These are phyloP conservation scores for Bellardia bayeri DNA, from an alignment of 2,888 invertebrate species.

Conservation along the genomic window DNA sequence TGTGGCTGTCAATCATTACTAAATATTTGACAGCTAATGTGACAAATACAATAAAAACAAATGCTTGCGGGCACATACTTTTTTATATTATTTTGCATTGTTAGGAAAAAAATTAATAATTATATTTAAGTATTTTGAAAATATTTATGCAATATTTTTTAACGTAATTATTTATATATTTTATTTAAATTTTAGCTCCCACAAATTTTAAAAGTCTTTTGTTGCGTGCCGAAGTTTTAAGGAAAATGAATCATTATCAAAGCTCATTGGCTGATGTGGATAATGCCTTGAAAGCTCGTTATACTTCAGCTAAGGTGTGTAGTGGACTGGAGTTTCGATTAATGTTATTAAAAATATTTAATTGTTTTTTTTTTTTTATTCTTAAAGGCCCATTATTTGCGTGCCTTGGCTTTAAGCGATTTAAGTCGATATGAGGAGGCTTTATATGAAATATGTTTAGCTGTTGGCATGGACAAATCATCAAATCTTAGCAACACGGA, in stretches of 20 bases:
- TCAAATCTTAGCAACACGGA: conserved; percentile 82
- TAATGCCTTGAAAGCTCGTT: conserved; percentile 86
- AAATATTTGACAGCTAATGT: conserved; percentile 52
- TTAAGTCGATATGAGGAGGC: conserved; percentile 86
- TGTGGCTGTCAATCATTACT: conserved; percentile 64
- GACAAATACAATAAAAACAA: conserved; percentile 42
- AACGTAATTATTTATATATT: conserved; percentile 3
- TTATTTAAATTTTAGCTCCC: conserved; percentile 85
- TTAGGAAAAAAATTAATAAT: conserved; percentile 23
- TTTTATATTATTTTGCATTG: conserved; percentile 15
- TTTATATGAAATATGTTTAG: conserved; percentile 85
- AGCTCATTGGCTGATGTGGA: conserved; percentile 89
- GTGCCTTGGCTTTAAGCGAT: conserved; percentile 85
- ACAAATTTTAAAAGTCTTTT: conserved; percentile 87
- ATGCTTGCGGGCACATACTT: not conserved
- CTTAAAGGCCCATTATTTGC: conserved; percentile 85
- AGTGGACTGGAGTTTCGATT: not conserved
- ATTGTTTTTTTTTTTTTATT: conserved; percentile 4
- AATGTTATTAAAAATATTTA: not conserved
- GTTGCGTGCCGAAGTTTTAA: conserved; percentile 87
- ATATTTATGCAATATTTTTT: conserved; percentile 22
- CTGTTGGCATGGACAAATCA: conserved; percentile 85
- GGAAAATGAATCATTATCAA: conserved; percentile 86
- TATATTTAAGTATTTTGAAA: conserved; percentile 38
- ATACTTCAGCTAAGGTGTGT: conserved; percentile 88